These are phyloP conservation scores for Phallusia fumigata DNA, from an alignment of 23 tunicate genomes.

Conservation along the genomic window DNA sequence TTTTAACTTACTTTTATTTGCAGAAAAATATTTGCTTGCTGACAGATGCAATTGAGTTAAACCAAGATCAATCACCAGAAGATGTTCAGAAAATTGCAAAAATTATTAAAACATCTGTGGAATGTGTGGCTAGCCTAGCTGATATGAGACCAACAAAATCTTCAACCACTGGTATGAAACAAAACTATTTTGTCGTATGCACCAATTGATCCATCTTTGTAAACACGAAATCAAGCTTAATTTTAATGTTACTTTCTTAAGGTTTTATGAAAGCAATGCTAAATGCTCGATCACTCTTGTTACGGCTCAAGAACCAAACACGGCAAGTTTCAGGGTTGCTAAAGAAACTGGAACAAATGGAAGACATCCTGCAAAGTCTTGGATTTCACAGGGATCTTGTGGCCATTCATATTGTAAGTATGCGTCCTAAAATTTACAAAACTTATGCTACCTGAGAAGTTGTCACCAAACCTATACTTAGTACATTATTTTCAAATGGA, in stretches of 20 bases:
- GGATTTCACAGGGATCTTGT: constrained; percentile 72
- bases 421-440: too few relatives aligned
- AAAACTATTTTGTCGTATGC: too few relatives aligned
- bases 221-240: neutral
- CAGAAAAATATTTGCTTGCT: constrained; percentile 52
- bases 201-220: too few relatives aligned
- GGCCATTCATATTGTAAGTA: constrained; percentile 22
- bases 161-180: constrained; percentile 42
- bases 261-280: constrained; percentile 28
- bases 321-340: constrained; percentile 26
- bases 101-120: constrained; percentile 32
- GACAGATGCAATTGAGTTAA: constrained; percentile 58
- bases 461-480: too few relatives aligned
- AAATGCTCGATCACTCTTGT: constrained; percentile 16
- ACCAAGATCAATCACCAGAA: constrained; percentile 65
- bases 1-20: neutral
- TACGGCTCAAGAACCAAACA: neutral
- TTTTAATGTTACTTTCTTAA: neutral
- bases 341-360: constrained; percentile 39
- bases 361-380: constrained; percentile 23
- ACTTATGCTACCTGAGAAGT: too few relatives aligned
- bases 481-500: too few relatives aligned
- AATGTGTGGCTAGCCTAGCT: constrained; percentile 42
- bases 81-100: constrained; percentile 35
- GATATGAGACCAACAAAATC: constrained; percentile 64